Percentiles rank a stretch among this genome's conserved stretches.
phyloP scores from a whole-genome alignment of 2,113 vertebrate species.

The Calyptomena viridis region DNA sequence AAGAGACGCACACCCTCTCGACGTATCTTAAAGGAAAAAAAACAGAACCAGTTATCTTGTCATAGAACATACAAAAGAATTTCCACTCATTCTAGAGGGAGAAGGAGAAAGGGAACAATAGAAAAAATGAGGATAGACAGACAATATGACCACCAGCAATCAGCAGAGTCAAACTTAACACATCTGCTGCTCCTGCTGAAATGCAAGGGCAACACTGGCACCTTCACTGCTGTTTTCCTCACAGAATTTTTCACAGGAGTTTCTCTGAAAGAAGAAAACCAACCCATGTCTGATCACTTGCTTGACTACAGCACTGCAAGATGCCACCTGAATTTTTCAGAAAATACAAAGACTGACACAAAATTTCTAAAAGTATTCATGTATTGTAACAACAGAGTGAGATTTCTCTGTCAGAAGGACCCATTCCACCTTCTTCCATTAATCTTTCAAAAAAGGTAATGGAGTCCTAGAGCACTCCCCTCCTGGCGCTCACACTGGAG shows the following conservation, averaged over 20 bases:
- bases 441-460: neutral
- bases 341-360: neutral
- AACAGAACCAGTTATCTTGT: neutral
- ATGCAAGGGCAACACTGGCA: neutral
- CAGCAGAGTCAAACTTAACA: neutral
- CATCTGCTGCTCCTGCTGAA: neutral
- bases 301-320: neutral
- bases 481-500: neutral
- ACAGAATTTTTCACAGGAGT: neutral
- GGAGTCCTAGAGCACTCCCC: neutral
- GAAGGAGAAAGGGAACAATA: neutral
- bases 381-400: neutral
- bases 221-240: neutral
- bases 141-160: neutral
- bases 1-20: conserved; percentile 96
- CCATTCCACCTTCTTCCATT: neutral
- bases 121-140: neutral
- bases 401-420: neutral
- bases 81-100: neutral
- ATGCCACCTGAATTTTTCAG: neutral
- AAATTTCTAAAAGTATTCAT: neutral
- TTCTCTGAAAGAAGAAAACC: neutral
- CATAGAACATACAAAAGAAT: neutral
- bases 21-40: conserved; percentile 81
- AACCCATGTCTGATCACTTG: neutral